Conservation (phyloP, 2,888 invertebrate genomes). For the Cephus rjabovi region DNA sequence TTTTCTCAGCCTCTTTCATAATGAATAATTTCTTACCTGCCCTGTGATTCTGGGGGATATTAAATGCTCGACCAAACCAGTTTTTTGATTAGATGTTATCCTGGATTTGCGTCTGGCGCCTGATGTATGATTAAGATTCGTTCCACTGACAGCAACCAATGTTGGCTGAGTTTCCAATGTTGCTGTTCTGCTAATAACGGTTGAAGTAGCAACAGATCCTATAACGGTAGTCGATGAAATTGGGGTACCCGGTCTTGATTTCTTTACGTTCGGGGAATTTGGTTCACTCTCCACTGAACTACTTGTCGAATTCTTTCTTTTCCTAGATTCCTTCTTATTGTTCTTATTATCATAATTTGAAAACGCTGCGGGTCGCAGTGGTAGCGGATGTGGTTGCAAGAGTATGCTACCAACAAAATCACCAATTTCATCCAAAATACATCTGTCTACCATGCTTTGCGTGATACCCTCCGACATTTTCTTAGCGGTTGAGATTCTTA, state of each 20-base stretch:
- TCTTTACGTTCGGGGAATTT: slow-evolving; percentile 67
- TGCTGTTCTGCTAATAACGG: slow-evolving; percentile 27
- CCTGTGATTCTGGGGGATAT: slow-evolving; percentile 45
- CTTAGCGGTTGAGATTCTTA: slow-evolving; percentile 78
- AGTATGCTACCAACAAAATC: slow-evolving; percentile 74
- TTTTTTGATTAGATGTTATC: slow-evolving; percentile 43
- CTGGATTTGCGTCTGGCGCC: slow-evolving; percentile 47
- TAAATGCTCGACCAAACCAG: slow-evolving; percentile 46
- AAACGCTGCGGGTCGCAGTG: slow-evolving; percentile 57
- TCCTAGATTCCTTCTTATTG: slow-evolving; percentile 61
- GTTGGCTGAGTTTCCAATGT: slow-evolving; percentile 34
- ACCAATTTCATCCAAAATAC: slow-evolving; percentile 78
- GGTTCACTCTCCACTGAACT: slow-evolving; percentile 69
- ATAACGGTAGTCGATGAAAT: slow-evolving; percentile 34
- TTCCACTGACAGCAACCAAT: slow-evolving; percentile 31
- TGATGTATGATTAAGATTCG: slow-evolving; percentile 32
- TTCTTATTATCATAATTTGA: slow-evolving; percentile 27
- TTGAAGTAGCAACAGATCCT: slow-evolving; percentile 9
- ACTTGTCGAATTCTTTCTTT: slow-evolving; percentile 69
- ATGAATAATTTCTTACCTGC: slow-evolving; percentile 37
- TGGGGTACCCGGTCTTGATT: slow-evolving; percentile 59
- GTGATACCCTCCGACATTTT: slow-evolving; percentile 81
- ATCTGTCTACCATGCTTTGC: slow-evolving; percentile 83
- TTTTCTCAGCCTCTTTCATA: background rate
- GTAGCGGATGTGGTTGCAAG: slow-evolving; percentile 71